Base-by-base conservation (phyloP, 2,797 vertebrate species). In the Emydoidea blandingii region DNA sequence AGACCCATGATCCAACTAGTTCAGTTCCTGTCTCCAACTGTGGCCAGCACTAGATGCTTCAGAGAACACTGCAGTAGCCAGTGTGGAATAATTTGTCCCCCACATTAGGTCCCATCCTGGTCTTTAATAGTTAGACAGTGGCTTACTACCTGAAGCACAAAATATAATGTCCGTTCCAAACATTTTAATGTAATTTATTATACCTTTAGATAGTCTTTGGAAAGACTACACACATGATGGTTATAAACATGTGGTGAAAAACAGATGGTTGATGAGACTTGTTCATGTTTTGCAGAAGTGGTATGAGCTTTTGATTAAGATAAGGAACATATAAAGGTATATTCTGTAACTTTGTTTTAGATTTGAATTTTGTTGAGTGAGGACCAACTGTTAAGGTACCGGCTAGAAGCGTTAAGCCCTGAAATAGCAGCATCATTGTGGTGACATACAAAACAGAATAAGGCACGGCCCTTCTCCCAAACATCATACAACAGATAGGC, bases 231-330 rank as follows among this genome's bases (percentile, higher is more conserved):
- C 47, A 86, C 53, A 95, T 96, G 94, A 91, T 94, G 83, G 65
- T 50, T 81, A 54, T 56, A 74, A 93, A 90, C 92, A 57, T 92
- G 4, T 41, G 83, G 85, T 56, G 31, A 50, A 52, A 91, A 79
- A 0, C 94, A 93, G 90, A 94, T 97, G 97, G 88, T 92, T 53
- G 59, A 65, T 88, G 52, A 31, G 57, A 2, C 84, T 83, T 52
- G n/a, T 5, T 89, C 85, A 87, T 85, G 72, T n/a, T 74, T 44
- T 18, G 11, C 95, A 85, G 54, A 62, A 81, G n/a, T 82, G 81
- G 85, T 84, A 90, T 27, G 6, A 23, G 85, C 74, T 86, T 74
- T n/a, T 88, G 88, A 50, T 81, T 79, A 85, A 94, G 93, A 89
- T 3, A 8, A 59, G 52, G 88, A 44, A 15, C 37, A 21, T 1